Evolutionary conservation across 2,113 vertebrate genomes (phyloP).

Genomic region (Rhea americana): DNA sequence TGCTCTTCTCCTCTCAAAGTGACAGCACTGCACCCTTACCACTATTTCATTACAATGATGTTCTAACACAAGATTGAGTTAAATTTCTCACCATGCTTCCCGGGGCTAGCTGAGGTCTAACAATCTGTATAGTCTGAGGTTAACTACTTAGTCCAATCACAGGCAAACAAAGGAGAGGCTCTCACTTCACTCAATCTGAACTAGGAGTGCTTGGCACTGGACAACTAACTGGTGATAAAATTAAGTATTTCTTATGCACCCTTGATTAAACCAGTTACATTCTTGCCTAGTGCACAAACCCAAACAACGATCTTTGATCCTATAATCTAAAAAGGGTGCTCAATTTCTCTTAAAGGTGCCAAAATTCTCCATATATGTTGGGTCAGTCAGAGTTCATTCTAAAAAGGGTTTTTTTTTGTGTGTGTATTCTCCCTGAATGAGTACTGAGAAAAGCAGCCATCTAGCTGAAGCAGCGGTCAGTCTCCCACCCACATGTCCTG

Average conservation of each 20-base stretch:
- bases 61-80: neutral
- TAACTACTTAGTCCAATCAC: constrained; percentile 7
- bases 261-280: constrained; percentile 1
- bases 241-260: neutral
- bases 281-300: constrained; percentile 64
- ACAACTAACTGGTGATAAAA: constrained; percentile 20
- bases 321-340: constrained; percentile 54
- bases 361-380: constrained; percentile 57
- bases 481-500: constrained; percentile 76
- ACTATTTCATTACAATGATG: constrained; percentile 1
- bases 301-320: constrained; percentile 47
- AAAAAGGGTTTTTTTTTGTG: constrained; percentile 51
- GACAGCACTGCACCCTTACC: neutral
- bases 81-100: neutral
- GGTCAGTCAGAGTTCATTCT: constrained; percentile 67
- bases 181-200: constrained; percentile 7
- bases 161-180: constrained; percentile 43
- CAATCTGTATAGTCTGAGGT: constrained; percentile 4
- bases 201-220: constrained; percentile 55
- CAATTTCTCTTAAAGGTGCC: constrained; percentile 69
- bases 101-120: neutral
- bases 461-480: constrained; percentile 71
- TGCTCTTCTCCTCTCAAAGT: neutral
- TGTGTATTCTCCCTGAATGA: constrained; percentile 80
- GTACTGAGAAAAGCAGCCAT: constrained; percentile 75